phyloP scores from a whole-genome alignment of 2,113 vertebrate genomes.

The Thalassarche chlororhynchos region DNA sequence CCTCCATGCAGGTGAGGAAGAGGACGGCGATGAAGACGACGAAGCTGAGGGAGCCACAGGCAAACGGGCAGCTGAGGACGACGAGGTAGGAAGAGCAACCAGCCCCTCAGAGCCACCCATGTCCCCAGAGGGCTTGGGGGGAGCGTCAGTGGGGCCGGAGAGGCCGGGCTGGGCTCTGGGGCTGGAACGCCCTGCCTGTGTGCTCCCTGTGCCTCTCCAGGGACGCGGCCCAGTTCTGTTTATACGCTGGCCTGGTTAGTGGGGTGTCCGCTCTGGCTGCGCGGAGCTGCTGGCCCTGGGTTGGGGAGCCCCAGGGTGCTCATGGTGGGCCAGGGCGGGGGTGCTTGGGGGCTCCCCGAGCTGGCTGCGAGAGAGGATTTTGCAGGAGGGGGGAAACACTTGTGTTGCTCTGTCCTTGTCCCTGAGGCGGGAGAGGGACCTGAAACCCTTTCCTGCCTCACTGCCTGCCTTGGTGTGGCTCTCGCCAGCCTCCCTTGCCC shows the following conservation, averaged over 20 bases:
- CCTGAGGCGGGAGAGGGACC: background rate
- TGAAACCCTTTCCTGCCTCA: rapidly evolving
- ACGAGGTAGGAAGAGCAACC: constrained; percentile 75
- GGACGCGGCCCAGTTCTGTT: background rate
- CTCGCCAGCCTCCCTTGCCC: rapidly evolving
- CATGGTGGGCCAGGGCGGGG: rapidly evolving
- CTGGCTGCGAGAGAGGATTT: background rate
- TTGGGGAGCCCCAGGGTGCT: background rate
- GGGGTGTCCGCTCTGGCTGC: rapidly evolving
- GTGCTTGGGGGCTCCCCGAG: background rate
- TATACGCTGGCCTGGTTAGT: background rate
- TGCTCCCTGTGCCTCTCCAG: rapidly evolving
- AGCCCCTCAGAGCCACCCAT: rapidly evolving
- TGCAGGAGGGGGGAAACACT: rapidly evolving
- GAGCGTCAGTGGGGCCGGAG: rapidly evolving
- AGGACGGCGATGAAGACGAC: constrained; percentile 91
- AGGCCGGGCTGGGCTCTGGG: background rate
- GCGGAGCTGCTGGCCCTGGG: background rate
- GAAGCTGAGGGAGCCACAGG: constrained; percentile 87
- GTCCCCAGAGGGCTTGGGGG: background rate
- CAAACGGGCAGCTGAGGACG: constrained; percentile 93
- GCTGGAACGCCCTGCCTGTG: background rate
- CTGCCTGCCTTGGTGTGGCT: background rate
- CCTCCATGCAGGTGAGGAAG: constrained; percentile 83
- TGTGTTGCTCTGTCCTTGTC: background rate